Evolutionary conservation across 2,888 invertebrate species (phyloP).

Genomic region (Drepana falcataria): DNA sequence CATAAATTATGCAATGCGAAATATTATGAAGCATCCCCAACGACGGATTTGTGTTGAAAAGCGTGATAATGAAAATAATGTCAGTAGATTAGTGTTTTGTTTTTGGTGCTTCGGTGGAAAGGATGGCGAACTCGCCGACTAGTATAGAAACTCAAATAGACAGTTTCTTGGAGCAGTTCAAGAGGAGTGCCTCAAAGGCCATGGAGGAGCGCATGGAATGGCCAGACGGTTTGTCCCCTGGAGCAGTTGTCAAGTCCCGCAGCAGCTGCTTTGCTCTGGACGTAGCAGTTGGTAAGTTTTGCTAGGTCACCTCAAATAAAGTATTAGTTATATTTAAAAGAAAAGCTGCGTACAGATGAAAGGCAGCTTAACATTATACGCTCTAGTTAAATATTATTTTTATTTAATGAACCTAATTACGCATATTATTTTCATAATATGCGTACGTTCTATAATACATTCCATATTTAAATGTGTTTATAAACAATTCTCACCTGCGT

Average conservation of each 20-base stretch:
- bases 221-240: slow-evolving; percentile 69
- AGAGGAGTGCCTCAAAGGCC: slow-evolving; percentile 87
- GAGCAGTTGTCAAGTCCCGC: slow-evolving; percentile 67
- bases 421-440: no score
- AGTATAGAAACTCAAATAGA: slow-evolving; percentile 91
- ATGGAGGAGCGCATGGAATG: slow-evolving; percentile 82
- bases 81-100: slow-evolving; percentile 56
- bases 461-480: no score
- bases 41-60: slow-evolving; percentile 20
- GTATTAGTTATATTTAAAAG: background rate
- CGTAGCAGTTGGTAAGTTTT: slow-evolving; percentile 57
- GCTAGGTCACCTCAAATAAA: background rate
- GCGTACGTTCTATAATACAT: no score
- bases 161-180: slow-evolving; percentile 90
- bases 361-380: no score
- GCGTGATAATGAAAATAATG: slow-evolving; percentile 42
- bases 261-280: slow-evolving; percentile 74
- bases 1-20: slow-evolving; percentile 37
- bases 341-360: no score
- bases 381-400: no score
- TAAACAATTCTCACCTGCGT: no score
- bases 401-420: no score
- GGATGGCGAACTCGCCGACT: slow-evolving; percentile 82
- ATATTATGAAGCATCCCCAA: slow-evolving; percentile 22
- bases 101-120: slow-evolving; percentile 73